Evolutionary conservation across 2,113 vertebrate genomes (phyloP).

Genomic region (Alosa alosa): DNA sequence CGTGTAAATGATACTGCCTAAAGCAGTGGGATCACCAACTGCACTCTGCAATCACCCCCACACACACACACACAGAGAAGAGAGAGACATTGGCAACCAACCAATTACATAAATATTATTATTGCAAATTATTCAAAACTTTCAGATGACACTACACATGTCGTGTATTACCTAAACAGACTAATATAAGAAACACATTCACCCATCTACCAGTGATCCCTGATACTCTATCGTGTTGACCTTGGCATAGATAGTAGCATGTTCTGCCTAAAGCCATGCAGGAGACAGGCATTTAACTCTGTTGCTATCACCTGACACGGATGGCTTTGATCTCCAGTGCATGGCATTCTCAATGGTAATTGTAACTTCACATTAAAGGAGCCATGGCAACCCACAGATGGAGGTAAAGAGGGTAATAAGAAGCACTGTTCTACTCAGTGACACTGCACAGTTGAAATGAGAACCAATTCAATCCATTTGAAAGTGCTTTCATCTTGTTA

Average conservation of each 20-base stretch:
- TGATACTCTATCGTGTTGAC: not conserved
- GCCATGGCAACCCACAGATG: not conserved
- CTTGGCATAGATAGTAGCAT: not conserved
- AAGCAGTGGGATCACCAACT: slow-evolving; percentile 52
- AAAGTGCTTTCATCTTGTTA: not conserved
- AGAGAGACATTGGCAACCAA: not conserved
- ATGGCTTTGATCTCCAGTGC: not conserved
- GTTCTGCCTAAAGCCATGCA: not conserved
- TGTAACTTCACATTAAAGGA: not conserved
- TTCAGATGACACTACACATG: not conserved
- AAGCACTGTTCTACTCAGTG: not conserved
- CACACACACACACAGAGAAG: slow-evolving; percentile 26
- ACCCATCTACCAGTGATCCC: not conserved
- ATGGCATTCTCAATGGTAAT: not conserved
- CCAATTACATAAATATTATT: not conserved
- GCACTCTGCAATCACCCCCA: slow-evolving; percentile 44
- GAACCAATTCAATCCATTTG: not conserved
- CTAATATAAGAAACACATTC: not conserved
- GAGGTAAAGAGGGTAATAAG: not conserved
- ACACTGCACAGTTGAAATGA: not conserved
- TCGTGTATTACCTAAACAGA: not conserved
- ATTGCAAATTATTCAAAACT: not conserved
- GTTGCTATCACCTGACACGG: not conserved
- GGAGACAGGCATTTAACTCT: not conserved
- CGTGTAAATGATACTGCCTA: slow-evolving; percentile 21